Evolutionary conservation across 2,113 vertebrate species (phyloP).

Genomic region (Tupaia chinensis): DNA sequence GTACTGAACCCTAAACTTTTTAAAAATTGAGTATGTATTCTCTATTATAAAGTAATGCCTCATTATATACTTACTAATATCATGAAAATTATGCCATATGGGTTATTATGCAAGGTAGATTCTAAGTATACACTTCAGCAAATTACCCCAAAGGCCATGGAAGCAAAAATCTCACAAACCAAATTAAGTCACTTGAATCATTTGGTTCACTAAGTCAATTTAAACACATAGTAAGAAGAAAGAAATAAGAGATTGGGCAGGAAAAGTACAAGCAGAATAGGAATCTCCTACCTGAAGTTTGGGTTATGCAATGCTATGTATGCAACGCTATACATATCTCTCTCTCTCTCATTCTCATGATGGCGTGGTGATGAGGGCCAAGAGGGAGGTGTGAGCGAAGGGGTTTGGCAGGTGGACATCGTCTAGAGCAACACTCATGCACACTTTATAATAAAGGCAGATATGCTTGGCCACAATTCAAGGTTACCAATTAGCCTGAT

Average conservation of each 20-base stretch:
- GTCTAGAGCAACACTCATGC: not conserved
- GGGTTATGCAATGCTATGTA: not conserved
- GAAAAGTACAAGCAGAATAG: not conserved
- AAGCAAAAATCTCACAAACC: constrained; percentile 48
- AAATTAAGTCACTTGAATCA: constrained; percentile 56
- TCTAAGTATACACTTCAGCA: constrained; percentile 50
- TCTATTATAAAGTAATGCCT: constrained; percentile 38
- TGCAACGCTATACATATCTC: too few species aligned
- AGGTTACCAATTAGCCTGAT: not conserved
- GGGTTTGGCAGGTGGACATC: not conserved
- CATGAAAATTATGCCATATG: constrained; percentile 40
- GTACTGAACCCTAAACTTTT: constrained; percentile 5
- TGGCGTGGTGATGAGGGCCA: not conserved
- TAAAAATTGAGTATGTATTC: not conserved
- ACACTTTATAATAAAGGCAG: not conserved
- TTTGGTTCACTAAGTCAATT: constrained; percentile 54
- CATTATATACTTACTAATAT: constrained; percentile 45
- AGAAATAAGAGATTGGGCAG: not conserved
- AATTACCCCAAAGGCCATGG: constrained; percentile 50
- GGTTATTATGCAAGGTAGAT: constrained; percentile 4
- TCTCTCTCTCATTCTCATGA: not conserved
- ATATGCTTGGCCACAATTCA: not conserved
- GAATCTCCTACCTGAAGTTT: not conserved
- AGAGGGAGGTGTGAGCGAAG: not conserved
- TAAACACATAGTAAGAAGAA: constrained; percentile 51